phyloP scores from a whole-genome alignment of 2,797 vertebrate species.

The Mormyrus proboscirostris region DNA sequence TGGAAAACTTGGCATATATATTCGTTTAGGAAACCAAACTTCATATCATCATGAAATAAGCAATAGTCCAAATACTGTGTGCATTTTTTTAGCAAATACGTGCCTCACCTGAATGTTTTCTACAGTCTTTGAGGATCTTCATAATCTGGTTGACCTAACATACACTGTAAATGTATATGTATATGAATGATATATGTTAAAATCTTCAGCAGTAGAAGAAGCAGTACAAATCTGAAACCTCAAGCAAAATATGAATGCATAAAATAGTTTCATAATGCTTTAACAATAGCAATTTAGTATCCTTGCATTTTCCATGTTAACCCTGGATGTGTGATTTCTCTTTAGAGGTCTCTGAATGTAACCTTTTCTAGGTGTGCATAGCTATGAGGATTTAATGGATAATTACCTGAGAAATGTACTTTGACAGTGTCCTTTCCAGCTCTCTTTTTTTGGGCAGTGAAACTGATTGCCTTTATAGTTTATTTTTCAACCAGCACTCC shows the following conservation, averaged over 20 bases:
- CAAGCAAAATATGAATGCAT: neutral
- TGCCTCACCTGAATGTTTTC: neutral
- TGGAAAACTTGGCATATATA: neutral
- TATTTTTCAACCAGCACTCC: conserved; percentile 8
- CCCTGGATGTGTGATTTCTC: neutral
- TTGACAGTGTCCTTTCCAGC: conserved; percentile 7
- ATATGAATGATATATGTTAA: neutral
- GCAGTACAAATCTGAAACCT: neutral
- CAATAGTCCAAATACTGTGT: neutral
- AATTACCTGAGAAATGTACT: conserved; percentile 20
- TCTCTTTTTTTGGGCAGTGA: neutral
- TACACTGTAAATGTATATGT: neutral
- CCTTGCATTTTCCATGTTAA: neutral
- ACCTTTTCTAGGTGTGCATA: conserved; percentile 16
- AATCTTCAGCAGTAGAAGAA: neutral
- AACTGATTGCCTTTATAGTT: conserved; percentile 26
- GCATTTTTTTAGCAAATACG: neutral
- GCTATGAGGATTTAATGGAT: conserved; percentile 20
- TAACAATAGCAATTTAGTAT: neutral
- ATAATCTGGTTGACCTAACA: neutral
- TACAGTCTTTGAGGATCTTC: neutral
- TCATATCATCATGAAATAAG: too few species aligned
- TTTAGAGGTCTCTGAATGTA: neutral
- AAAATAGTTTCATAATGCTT: neutral
- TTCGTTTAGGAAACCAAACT: neutral